Conservation (phyloP, 2,888 invertebrate species). For the Drepanosiphum platanoidis region DNA sequence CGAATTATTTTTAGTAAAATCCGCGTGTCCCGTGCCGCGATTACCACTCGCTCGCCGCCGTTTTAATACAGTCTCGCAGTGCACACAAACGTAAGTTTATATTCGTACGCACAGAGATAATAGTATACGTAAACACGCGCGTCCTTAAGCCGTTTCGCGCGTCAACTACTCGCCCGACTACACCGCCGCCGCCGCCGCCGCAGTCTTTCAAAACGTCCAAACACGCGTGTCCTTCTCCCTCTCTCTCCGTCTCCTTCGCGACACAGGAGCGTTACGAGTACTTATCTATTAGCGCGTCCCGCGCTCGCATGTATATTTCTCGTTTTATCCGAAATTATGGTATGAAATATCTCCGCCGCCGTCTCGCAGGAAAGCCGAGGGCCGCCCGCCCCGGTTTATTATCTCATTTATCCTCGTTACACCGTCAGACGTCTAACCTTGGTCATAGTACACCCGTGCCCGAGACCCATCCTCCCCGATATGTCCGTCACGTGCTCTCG, state of each 20-base stretch:
- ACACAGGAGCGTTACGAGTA: neutral
- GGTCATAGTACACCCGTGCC: neutral
- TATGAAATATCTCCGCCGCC: neutral
- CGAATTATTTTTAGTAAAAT: too few relatives aligned
- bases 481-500: neutral
- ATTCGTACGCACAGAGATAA: too few relatives aligned
- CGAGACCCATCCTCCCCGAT: neutral
- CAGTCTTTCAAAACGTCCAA: neutral
- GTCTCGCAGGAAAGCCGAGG: neutral
- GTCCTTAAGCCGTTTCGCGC: neutral
- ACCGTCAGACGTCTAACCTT: constrained; percentile 18
- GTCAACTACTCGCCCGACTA: neutral
- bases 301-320: too few relatives aligned
- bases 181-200: neutral
- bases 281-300: neutral
- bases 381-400: constrained; percentile 31
- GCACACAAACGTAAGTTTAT: neutral
- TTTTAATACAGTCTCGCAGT: neutral
- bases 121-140: neutral
- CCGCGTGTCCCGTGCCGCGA: too few relatives aligned
- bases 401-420: constrained; percentile 50
- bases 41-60: neutral
- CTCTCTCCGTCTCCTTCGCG: too few relatives aligned
- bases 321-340: constrained; percentile 34
- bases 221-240: neutral